phyloP scores from a whole-genome alignment of 2,113 vertebrate genomes.

The Seriola dumerili region DNA sequence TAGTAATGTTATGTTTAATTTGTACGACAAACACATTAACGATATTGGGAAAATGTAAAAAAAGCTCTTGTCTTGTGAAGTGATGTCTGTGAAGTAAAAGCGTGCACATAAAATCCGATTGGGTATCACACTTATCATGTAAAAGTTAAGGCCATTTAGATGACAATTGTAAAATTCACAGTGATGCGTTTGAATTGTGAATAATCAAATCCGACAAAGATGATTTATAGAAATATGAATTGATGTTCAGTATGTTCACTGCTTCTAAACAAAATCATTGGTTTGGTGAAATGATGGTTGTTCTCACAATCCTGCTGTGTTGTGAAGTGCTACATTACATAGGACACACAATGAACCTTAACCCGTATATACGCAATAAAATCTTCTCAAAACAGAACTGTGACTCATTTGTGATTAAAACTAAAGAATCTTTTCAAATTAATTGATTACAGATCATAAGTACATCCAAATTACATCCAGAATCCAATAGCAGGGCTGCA shows the following conservation, averaged over 20 bases:
- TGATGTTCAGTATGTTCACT: constrained; percentile 65
- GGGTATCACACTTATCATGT: constrained; percentile 41
- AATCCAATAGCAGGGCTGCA: too few species aligned
- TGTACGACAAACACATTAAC: constrained; percentile 24
- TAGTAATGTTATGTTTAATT: constrained; percentile 37
- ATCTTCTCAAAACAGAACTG: constrained; percentile 40
- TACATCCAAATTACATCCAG: too few species aligned
- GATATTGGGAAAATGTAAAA: constrained; percentile 44
- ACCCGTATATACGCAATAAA: constrained; percentile 78
- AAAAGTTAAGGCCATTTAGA: constrained; percentile 56
- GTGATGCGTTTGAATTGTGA: constrained; percentile 47
- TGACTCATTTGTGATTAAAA: neutral
- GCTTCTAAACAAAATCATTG: constrained; percentile 62
- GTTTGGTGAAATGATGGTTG: constrained; percentile 72
- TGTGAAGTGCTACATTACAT: constrained; percentile 74
- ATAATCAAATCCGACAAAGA: constrained; percentile 45
- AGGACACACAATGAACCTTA: constrained; percentile 64
- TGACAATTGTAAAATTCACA: constrained; percentile 30
- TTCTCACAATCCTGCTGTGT: constrained; percentile 71
- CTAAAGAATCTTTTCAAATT: too few species aligned
- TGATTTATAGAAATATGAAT: constrained; percentile 48
- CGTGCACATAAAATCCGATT: constrained; percentile 50
- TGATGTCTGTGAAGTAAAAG: constrained; percentile 72
- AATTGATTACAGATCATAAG: too few species aligned
- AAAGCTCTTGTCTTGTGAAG: constrained; percentile 68